These are phyloP conservation scores for Petromus typicus DNA, from an alignment of 2,113 vertebrate species.

Conservation along the genomic window DNA sequence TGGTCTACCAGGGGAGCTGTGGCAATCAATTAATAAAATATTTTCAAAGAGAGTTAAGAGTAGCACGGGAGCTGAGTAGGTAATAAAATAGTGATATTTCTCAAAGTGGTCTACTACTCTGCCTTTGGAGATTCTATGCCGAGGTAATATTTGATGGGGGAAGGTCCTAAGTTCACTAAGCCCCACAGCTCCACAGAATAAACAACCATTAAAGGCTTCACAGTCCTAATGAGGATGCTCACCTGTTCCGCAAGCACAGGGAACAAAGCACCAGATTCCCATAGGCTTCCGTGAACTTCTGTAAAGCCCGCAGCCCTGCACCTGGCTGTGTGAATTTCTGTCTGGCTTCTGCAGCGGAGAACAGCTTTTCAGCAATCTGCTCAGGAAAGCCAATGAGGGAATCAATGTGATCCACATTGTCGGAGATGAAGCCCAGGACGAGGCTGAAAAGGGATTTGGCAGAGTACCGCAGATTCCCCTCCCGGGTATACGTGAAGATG, in stretches of 20 bases:
- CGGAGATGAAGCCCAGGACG: slow-evolving; percentile 92
- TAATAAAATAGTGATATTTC: not conserved
- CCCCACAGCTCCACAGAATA: not conserved
- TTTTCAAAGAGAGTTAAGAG: slow-evolving; percentile 26
- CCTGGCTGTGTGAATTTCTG: slow-evolving; percentile 92
- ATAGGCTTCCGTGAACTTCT: slow-evolving; percentile 95
- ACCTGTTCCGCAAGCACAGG: slow-evolving; percentile 94
- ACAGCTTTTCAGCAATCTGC: slow-evolving; percentile 95
- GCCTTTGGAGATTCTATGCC: not conserved
- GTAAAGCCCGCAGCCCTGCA: slow-evolving; percentile 90
- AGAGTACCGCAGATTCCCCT: slow-evolving; percentile 94
- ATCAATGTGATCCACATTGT: slow-evolving; percentile 95
- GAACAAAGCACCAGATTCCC: slow-evolving; percentile 93
- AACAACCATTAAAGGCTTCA: slow-evolving; percentile 18
- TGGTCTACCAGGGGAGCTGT: slow-evolving; percentile 7
- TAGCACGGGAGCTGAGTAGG: not conserved
- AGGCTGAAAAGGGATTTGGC: slow-evolving; percentile 95
- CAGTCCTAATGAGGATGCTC: slow-evolving; percentile 55
- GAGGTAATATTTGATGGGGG: not conserved
- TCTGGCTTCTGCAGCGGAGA: slow-evolving; percentile 93
- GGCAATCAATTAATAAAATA: not conserved
- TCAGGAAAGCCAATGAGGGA: slow-evolving; percentile 97
- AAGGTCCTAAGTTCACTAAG: not conserved
- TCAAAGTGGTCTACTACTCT: not conserved
- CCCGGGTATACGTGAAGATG: slow-evolving; percentile 94